Conservation (phyloP, 2,888 invertebrate genomes). For the Platerodrilus igneus region DNA sequence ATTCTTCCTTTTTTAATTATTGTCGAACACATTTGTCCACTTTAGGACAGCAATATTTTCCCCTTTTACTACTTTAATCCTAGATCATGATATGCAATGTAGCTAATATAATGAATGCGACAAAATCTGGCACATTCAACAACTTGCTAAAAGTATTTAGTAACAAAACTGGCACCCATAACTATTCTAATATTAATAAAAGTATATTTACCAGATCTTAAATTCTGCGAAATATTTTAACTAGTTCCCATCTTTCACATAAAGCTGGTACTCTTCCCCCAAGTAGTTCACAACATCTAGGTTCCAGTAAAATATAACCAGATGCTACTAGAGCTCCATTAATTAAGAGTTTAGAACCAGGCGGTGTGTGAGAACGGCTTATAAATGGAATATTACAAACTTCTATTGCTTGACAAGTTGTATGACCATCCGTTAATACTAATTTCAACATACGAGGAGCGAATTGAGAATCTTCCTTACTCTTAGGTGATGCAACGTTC, state of each 20-base stretch:
- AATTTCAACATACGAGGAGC: slow-evolving; percentile 83
- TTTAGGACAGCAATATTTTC: too few species aligned
- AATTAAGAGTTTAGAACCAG: slow-evolving; percentile 77
- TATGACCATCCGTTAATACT: slow-evolving; percentile 80
- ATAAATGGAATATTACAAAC: slow-evolving; percentile 64
- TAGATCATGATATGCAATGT: too few species aligned
- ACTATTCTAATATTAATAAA: neutral
- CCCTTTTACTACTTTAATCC: too few species aligned
- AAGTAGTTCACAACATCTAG: slow-evolving; percentile 63
- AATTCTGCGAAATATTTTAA: slow-evolving; percentile 36
- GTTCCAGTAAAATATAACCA: slow-evolving; percentile 68
- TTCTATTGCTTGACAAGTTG: slow-evolving; percentile 73
- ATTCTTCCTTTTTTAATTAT: too few species aligned
- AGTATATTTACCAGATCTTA: slow-evolving; percentile 10
- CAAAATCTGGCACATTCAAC: too few species aligned
- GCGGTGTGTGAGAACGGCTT: slow-evolving; percentile 74
- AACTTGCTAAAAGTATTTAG: too few species aligned
- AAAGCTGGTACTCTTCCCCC: slow-evolving; percentile 82
- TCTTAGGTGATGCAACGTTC: slow-evolving; percentile 86
- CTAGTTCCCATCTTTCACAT: slow-evolving; percentile 85
- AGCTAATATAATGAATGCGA: too few species aligned
- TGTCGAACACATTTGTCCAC: too few species aligned
- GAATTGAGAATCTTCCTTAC: slow-evolving; percentile 76
- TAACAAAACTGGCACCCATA: too few species aligned
- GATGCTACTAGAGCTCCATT: slow-evolving; percentile 55